Evolutionary conservation across 2,888 invertebrate genomes (phyloP).

Genomic region (Heliconius ethilla): DNA sequence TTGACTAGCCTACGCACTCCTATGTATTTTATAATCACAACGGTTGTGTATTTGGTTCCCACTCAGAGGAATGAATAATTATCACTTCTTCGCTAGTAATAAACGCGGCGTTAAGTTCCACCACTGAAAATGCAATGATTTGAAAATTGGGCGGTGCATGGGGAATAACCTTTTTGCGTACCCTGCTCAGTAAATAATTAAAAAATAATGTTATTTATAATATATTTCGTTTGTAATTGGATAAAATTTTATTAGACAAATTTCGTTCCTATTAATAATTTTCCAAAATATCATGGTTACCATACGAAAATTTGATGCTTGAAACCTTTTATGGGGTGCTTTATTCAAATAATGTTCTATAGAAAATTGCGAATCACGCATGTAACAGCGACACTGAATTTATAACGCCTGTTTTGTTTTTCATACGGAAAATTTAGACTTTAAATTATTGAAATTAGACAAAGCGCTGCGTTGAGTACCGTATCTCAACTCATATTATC

Average conservation of each 20-base stretch:
- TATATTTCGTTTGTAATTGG: no score
- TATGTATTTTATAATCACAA: no score
- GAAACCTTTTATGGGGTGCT: slow-evolving; percentile 63
- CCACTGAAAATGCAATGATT: no score
- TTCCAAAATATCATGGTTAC: slow-evolving; percentile 53
- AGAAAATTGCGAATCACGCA: slow-evolving; percentile 69
- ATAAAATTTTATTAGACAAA: neutral
- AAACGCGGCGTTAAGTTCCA: no score
- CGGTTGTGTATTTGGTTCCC: no score
- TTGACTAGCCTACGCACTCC: no score
- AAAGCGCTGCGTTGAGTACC: neutral
- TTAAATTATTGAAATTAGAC: neutral
- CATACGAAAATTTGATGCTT: slow-evolving; percentile 65
- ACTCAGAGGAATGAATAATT: no score
- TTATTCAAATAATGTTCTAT: slow-evolving; percentile 73
- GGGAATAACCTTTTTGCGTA: no score
- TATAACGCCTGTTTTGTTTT: slow-evolving; percentile 59
- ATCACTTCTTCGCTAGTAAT: no score
- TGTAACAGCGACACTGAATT: slow-evolving; percentile 62
- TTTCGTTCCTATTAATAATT: neutral
- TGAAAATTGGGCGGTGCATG: no score
- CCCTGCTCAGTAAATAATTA: no score
- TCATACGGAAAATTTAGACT: slow-evolving; percentile 49
- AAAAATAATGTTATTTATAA: no score
- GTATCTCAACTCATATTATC: neutral